phyloP scores from a whole-genome alignment of 53 echinoderm and acorn worm genomes.

The Mesocentrotus franciscanus region DNA sequence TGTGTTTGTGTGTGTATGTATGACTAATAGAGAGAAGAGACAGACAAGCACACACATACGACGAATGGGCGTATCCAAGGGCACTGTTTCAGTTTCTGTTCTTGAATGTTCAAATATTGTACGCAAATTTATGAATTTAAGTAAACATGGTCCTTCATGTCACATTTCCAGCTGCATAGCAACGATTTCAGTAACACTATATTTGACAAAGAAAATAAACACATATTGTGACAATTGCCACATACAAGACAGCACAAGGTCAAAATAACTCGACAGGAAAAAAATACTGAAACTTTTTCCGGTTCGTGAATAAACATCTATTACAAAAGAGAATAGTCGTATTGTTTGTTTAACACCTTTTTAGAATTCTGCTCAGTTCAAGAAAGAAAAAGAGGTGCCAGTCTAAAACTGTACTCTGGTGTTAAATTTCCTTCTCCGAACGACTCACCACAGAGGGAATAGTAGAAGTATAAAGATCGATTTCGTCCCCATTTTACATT shows the following conservation, averaged over 20 bases:
- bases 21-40: too few relatives aligned
- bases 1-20: too few relatives aligned
- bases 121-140: constrained; percentile 5
- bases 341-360: constrained; percentile 34
- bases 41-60: neutral
- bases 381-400: neutral
- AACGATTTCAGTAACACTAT: constrained; percentile 15
- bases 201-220: constrained; percentile 38
- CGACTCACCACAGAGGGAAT: neutral
- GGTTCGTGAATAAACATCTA: constrained; percentile 29
- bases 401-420: neutral
- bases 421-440: constrained; percentile 14
- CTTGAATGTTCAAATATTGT: neutral
- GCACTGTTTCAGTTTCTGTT: neutral
- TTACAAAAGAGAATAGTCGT: constrained; percentile 20
- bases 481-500: neutral
- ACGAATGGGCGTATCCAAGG: neutral
- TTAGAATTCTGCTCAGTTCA: neutral
- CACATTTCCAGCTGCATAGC: neutral
- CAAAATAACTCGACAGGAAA: neutral
- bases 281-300: constrained; percentile 8
- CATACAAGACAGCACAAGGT: constrained; percentile 17
- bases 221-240: constrained; percentile 24
- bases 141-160: neutral
- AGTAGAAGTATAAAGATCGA: neutral